These are phyloP conservation scores for Emydocephalus ijimae DNA, from an alignment of 2,113 vertebrate species.

Conservation along the genomic window DNA sequence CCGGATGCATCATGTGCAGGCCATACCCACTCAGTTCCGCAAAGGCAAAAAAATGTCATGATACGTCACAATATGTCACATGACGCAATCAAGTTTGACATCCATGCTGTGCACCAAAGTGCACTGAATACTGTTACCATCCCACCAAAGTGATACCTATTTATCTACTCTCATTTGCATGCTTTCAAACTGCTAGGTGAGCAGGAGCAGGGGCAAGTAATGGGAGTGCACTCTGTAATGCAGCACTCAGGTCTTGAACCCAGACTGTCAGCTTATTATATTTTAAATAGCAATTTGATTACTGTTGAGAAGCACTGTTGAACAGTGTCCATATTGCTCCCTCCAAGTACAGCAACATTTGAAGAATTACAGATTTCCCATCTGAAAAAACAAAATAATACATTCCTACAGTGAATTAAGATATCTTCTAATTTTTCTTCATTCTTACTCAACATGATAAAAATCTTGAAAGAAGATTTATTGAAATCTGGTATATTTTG, in stretches of 20 bases:
- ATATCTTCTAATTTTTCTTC: slow-evolving; percentile 44
- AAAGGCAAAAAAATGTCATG: no score
- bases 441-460: slow-evolving; percentile 24
- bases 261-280: neutral
- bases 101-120: neutral
- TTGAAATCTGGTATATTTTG: slow-evolving; percentile 34
- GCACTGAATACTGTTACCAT: neutral
- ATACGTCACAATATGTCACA: no score
- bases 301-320: neutral
- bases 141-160: neutral
- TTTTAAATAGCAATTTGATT: neutral
- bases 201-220: neutral
- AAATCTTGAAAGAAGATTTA: slow-evolving; percentile 16
- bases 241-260: neutral
- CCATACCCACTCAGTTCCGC: no score
- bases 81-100: no score
- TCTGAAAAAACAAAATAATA: neutral
- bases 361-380: neutral
- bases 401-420: slow-evolving; percentile 32
- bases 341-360: neutral
- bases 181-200: neutral
- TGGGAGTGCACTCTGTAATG: neutral
- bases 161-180: neutral
- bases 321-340: neutral
- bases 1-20: no score